Percentiles rank a stretch among this genome's conserved stretches.
Evolutionary conservation across 2,113 vertebrate genomes (phyloP).

Genomic region (Trichechus manatus): DNA sequence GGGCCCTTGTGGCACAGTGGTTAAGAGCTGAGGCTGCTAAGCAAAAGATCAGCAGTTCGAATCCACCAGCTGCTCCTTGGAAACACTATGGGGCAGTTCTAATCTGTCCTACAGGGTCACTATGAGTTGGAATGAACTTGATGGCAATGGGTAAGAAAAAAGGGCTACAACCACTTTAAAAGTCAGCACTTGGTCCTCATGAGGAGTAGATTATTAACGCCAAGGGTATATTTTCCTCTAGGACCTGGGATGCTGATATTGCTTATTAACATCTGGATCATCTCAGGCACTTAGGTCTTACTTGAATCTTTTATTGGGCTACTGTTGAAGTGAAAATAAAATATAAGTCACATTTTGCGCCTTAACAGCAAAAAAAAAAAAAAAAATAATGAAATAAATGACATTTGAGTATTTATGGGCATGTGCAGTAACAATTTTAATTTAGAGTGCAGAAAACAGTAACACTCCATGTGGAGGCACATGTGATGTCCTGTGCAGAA

Average conservation of each 20-base stretch:
- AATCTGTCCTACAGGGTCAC: too few relatives aligned
- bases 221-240: background rate
- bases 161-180: background rate
- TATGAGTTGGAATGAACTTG: too few relatives aligned
- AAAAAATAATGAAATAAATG: background rate
- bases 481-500: background rate
- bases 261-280: background rate
- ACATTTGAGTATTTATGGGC: background rate
- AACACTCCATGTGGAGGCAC: background rate
- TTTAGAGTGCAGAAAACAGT: background rate
- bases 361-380: background rate
- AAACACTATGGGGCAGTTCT: too few relatives aligned
- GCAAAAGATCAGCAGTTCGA: too few relatives aligned
- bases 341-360: background rate
- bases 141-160: too few relatives aligned
- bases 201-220: background rate
- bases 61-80: too few relatives aligned
- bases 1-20: too few relatives aligned
- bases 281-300: conserved; percentile 14
- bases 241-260: background rate
- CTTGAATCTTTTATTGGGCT: conserved; percentile 34
- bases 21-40: too few relatives aligned
- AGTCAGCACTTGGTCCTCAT: background rate
- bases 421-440: background rate
- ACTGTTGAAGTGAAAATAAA: conserved; percentile 51